A percentile compares a stretch with the other conserved stretches of the same genome.
phyloP scores from a whole-genome alignment of 2,888 invertebrate genomes.

The Hirudinaria manillensis region DNA sequence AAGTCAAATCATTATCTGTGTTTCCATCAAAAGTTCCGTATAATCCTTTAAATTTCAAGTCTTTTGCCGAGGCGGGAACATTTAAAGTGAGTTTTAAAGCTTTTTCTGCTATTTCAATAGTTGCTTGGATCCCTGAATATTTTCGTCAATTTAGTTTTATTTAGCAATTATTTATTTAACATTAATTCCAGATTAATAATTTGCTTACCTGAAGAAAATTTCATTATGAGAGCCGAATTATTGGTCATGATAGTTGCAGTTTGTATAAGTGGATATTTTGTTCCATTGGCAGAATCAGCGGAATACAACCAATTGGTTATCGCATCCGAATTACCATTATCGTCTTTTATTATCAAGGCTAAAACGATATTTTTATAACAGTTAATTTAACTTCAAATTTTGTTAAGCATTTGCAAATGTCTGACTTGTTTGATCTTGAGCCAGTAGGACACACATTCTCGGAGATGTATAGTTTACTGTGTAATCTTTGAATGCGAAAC shows the following conservation, averaged over 20 bases:
- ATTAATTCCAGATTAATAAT: neutral
- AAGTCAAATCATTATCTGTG: slow-evolving; percentile 25
- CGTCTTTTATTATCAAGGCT: slow-evolving; percentile 7
- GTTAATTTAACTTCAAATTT: neutral
- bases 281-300: neutral
- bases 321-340: neutral
- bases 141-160: neutral
- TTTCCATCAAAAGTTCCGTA: slow-evolving; percentile 30
- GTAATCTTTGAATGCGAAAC: slow-evolving; percentile 22
- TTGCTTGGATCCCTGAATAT: slow-evolving; percentile 8
- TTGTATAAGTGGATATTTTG: neutral
- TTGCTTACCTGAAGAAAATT: slow-evolving; percentile 11
- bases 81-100: neutral
- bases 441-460: slow-evolving; percentile 9
- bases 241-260: neutral
- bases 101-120: neutral
- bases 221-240: neutral
- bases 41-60: slow-evolving; percentile 22
- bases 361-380: neutral
- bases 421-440: slow-evolving; percentile 8
- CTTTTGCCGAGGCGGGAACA: neutral
- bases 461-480: slow-evolving; percentile 5
- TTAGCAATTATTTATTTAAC: neutral
- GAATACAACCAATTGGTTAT: slow-evolving; percentile 5
- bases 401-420: neutral